Base-by-base conservation (phyloP, 1,140 invertebrate species). In the Temnothorax curvispinosus region DNA sequence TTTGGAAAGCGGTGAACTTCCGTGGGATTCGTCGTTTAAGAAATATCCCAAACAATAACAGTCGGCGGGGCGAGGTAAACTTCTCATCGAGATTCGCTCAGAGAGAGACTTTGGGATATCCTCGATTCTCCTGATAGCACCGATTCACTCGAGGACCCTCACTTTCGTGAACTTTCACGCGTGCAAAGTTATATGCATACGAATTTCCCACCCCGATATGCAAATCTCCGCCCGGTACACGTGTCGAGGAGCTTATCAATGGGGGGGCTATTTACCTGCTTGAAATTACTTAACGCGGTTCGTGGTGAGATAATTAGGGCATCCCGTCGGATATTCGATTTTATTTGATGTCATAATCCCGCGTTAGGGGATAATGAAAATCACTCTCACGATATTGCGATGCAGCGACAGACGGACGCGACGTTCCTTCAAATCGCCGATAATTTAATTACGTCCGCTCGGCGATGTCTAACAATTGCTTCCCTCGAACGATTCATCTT, bases 211-310 rank as follows among this genome's bases (percentile, higher is more conserved):
- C 60, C 32, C 58, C 65, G 52, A 50, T 89, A 89, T 87, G 89
- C 77, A 90, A 90, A 90, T 90, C 76, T 77, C 58, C 74, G 47
- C 54, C n/a, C 41, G 27, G 44, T 67, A 52, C 67, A 71, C 44
- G 52, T 78, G 75, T 64, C 69, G 85, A 32, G 52, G 8, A 44
- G 72, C 88, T 74, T 65, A 89, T 90, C 88, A 89, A 89, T 84
- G 52, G 27, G 60, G 69, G 35, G 6, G 38, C 21, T 60, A 78
- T 90, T 69, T 87, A 90, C 65, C 54, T 5, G 58, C 15, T 27
- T 9, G 32, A 38, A 54, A 86, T 86, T 90, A 89, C 87, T 78
- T 52, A 47, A 52, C 21, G 64, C 27, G 64, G 60, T 89, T 87
- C 65, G 65, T 62, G 58, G 27, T 32, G 21, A 74, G 75, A 60